Conservation (phyloP, 2,113 vertebrate genomes). For the Paralichthys olivaceus region DNA sequence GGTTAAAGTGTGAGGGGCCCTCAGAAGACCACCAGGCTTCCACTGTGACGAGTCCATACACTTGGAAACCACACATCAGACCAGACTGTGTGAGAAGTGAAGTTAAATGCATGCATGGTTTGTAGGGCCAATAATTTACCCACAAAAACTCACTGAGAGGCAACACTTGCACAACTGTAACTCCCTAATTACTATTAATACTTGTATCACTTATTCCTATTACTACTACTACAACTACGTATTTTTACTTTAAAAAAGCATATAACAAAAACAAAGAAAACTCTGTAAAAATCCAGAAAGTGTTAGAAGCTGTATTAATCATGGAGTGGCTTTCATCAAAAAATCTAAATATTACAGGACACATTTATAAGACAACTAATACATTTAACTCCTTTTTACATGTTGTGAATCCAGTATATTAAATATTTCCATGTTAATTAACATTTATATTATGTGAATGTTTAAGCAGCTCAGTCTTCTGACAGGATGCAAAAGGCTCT, state of each 20-base stretch:
- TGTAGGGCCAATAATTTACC: conserved; percentile 29
- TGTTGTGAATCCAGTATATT: not conserved
- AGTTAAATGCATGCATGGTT: conserved; percentile 17
- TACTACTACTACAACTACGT: no score
- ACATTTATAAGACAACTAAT: no score
- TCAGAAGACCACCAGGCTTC: conserved; percentile 43
- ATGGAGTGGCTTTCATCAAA: not conserved
- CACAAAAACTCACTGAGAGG: conserved; percentile 8
- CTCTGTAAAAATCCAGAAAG: not conserved
- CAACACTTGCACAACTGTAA: not conserved
- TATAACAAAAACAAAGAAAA: no score
- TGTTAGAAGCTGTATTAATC: not conserved
- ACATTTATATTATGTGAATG: no score
- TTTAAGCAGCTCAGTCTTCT: no score
- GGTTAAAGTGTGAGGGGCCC: conserved; percentile 75
- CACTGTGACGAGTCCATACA: conserved; percentile 33
- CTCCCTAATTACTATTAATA: no score
- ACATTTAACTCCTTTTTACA: not conserved
- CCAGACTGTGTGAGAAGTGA: conserved; percentile 55
- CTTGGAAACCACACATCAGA: conserved; percentile 68
- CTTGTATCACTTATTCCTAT: no score
- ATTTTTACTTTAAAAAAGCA: no score
- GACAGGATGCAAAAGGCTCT: no score
- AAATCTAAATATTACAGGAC: no score
- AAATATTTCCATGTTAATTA: not conserved